These are phyloP conservation scores for Agrochola macilenta DNA, from an alignment of 2,888 invertebrate species.

Conservation along the genomic window DNA sequence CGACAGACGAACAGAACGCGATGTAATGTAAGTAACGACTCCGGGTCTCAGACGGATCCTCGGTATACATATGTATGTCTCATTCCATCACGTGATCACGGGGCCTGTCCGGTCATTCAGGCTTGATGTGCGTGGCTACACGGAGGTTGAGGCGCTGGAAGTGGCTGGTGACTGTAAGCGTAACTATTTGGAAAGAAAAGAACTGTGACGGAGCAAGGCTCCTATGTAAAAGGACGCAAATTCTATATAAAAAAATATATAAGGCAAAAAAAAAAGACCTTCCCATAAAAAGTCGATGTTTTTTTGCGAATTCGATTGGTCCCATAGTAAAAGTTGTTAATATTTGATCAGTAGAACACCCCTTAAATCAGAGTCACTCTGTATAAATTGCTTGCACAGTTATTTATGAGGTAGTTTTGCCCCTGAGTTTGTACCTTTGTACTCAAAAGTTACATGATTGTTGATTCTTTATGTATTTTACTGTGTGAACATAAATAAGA, in stretches of 20 bases:
- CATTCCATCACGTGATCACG: slow-evolving; percentile 63
- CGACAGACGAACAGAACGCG: slow-evolving; percentile 30
- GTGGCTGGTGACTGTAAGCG: background rate
- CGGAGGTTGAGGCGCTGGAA: slow-evolving; percentile 10
- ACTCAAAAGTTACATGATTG: background rate
- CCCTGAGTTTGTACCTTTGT: background rate
- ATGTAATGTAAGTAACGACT: slow-evolving; percentile 47
- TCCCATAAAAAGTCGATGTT: too few species aligned
- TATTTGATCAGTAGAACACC: too few species aligned
- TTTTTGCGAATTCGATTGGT: too few species aligned
- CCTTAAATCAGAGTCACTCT: too few species aligned
- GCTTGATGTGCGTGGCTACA: slow-evolving; percentile 42
- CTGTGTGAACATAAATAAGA: background rate
- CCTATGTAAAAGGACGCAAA: background rate
- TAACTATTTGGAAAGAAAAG: background rate
- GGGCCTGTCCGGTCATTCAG: slow-evolving; percentile 59
- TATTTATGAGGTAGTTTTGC: background rate
- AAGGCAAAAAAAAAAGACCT: too few species aligned
- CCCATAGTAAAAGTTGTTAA: too few species aligned
- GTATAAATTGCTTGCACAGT: background rate
- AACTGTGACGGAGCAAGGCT: background rate
- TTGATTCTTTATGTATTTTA: background rate
- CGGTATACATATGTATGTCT: slow-evolving; percentile 59
- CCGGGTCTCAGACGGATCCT: slow-evolving; percentile 30
- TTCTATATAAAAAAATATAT: background rate